Evolutionary conservation across 2,113 vertebrate species (phyloP).

Genomic region (Trinectes maculatus): DNA sequence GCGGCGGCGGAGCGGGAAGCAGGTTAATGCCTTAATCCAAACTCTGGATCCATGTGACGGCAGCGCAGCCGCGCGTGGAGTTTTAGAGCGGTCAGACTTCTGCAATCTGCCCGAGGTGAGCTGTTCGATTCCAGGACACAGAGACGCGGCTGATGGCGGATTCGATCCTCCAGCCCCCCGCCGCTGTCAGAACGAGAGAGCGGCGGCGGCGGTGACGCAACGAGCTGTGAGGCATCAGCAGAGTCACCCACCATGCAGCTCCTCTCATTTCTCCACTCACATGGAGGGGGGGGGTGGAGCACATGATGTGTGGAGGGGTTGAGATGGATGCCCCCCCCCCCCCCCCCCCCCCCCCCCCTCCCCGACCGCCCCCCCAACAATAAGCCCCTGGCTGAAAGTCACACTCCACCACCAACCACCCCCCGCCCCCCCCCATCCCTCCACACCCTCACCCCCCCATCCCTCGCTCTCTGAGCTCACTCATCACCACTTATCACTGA

Average conservation of each 20-base stretch:
- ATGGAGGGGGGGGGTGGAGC: constrained; percentile 59
- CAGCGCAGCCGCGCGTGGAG: constrained; percentile 52
- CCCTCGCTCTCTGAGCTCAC: constrained; percentile 41
- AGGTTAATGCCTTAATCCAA: constrained; percentile 66
- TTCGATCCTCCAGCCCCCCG: constrained; percentile 39
- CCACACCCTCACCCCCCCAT: constrained; percentile 15
- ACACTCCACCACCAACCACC: too few relatives aligned
- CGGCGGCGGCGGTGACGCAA: neutral
- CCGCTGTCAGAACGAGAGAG: constrained; percentile 20
- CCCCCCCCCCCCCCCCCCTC: neutral
- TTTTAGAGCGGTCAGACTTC: constrained; percentile 36
- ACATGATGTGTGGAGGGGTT: too few relatives aligned
- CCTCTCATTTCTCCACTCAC: constrained; percentile 64
- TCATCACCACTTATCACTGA: constrained; percentile 73
- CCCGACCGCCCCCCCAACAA: constrained; percentile 1
- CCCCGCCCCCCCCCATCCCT: constrained; percentile 19
- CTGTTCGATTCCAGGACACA: constrained; percentile 50
- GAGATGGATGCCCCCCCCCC: constrained; percentile 4
- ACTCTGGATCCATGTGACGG: constrained; percentile 46
- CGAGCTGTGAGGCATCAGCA: constrained; percentile 31
- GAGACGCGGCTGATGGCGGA: constrained; percentile 69
- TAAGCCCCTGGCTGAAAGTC: constrained; percentile 70
- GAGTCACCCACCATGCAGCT: constrained; percentile 58
- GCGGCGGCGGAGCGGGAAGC: constrained; percentile 36
- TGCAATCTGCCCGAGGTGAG: constrained; percentile 45